Evolutionary conservation across 2,888 invertebrate genomes (phyloP).

Genomic region (Thelaira solivaga): DNA sequence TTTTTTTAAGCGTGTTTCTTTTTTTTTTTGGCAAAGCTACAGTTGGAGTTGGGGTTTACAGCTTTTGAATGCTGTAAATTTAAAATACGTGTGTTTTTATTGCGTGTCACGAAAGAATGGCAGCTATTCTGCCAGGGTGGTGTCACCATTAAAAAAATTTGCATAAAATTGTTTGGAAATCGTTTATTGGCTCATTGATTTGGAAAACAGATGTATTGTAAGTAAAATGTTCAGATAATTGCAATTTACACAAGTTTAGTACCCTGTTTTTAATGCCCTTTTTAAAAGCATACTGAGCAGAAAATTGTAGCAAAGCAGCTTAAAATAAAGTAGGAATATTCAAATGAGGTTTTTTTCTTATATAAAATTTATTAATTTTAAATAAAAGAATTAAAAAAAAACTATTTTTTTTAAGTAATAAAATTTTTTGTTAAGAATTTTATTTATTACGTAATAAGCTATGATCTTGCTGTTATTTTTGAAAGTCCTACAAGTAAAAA

Average conservation of each 20-base stretch:
- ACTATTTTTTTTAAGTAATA: too few relatives aligned
- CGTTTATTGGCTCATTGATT: slow-evolving; percentile 62
- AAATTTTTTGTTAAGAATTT: too few relatives aligned
- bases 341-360: too few relatives aligned
- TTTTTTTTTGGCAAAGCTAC: not conserved
- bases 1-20: not conserved
- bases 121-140: slow-evolving; percentile 23
- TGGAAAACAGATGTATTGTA: slow-evolving; percentile 54
- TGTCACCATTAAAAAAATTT: slow-evolving; percentile 52
- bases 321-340: too few relatives aligned
- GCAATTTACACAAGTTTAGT: slow-evolving; percentile 47
- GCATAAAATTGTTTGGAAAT: slow-evolving; percentile 59
- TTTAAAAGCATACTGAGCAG: not conserved
- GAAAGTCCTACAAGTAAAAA: too few relatives aligned
- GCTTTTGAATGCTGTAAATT: not conserved
- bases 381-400: too few relatives aligned
- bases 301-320: slow-evolving; percentile 32
- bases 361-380: too few relatives aligned
- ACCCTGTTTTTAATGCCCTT: not conserved
- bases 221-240: slow-evolving; percentile 43
- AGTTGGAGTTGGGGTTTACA: too few relatives aligned
- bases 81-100: too few relatives aligned
- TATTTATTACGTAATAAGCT: too few relatives aligned
- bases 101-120: too few relatives aligned
- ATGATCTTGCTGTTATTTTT: too few relatives aligned